These are phyloP conservation scores for Dipodomys ordii DNA, from an alignment of 2,113 vertebrate species.

Conservation along the genomic window DNA sequence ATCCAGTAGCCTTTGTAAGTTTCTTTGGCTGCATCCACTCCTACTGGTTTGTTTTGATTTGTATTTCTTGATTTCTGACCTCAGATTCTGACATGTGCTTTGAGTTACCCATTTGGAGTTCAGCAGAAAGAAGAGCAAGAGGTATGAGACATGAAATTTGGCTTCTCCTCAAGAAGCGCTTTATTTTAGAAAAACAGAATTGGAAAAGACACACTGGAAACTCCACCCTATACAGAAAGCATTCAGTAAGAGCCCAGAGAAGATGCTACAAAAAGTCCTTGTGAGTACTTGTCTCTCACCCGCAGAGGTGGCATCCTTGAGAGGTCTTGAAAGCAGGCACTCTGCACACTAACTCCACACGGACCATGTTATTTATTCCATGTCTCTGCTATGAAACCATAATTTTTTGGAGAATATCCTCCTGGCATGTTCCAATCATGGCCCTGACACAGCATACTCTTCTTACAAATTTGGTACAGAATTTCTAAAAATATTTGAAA, in stretches of 20 bases:
- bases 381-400: not conserved
- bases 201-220: not conserved
- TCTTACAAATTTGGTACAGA: not conserved
- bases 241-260: not conserved
- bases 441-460: not conserved
- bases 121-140: not conserved
- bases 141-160: not conserved
- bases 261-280: not conserved
- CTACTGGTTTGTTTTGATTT: not conserved
- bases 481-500: not conserved
- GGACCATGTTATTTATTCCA: not conserved
- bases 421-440: not conserved
- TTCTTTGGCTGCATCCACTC: not conserved
- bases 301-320: not conserved
- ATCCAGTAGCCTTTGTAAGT: not conserved
- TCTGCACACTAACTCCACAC: no score
- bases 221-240: not conserved
- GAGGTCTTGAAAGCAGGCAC: accelerated
- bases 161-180: not conserved
- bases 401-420: not conserved
- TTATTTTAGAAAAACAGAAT: slow-evolving; percentile 19
- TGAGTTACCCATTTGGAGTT: not conserved
- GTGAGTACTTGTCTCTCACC: no score
- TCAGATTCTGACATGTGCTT: not conserved
- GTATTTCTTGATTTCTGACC: slow-evolving; percentile 47